Base-by-base conservation (phyloP, 2,113 vertebrate genomes). In the Ariopsis seemanni region DNA sequence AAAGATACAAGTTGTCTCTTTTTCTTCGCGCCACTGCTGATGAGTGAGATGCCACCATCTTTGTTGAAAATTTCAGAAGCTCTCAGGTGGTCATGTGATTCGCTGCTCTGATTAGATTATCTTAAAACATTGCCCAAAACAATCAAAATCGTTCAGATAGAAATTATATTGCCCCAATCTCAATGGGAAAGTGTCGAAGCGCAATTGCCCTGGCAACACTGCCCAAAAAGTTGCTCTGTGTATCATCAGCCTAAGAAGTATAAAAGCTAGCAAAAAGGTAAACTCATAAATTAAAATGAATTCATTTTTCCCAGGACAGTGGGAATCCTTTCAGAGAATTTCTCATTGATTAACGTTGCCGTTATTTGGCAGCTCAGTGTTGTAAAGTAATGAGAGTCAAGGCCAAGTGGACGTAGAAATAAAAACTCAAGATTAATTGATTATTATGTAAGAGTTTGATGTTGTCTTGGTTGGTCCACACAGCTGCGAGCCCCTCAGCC, bases 401-500 rank as follows among this genome's bases (percentile, higher is more conserved):
- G 69, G 75, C 18, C n/a, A 60, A 60, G 27, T 14, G 30, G 17
- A 34, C 11, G 7, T 20, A 7, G 12, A 52, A 78, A 15, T 53
- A 78, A 78, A 20, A 78, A 53, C 34, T 14, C 4, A 0, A 74
- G 34, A 20, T 72, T 30, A 22, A 2, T 74, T 20, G 48, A 48
- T 22, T 10, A 22, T 50, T 18, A 74, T 75, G 27, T 90, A 60
- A 65, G 2, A 58, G 10, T 22, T 67, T 7, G 60, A 12, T 25
- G 3, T 18, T 50, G 9, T 63, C 83, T 91, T 84, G 42, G 30
- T 90, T 85, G 48, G 30, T 91, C 86, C 90, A 88, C 84, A 52
- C 79, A 97, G 97, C 89, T 95, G 77, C 94, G 90, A 20, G 30
- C 86, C 83, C 94, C 94, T 82, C 93, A 42, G 82, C 90, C 87